Evolutionary conservation across 2,797 vertebrate species (phyloP).

Genomic region (Halcyon smyrnensis): DNA sequence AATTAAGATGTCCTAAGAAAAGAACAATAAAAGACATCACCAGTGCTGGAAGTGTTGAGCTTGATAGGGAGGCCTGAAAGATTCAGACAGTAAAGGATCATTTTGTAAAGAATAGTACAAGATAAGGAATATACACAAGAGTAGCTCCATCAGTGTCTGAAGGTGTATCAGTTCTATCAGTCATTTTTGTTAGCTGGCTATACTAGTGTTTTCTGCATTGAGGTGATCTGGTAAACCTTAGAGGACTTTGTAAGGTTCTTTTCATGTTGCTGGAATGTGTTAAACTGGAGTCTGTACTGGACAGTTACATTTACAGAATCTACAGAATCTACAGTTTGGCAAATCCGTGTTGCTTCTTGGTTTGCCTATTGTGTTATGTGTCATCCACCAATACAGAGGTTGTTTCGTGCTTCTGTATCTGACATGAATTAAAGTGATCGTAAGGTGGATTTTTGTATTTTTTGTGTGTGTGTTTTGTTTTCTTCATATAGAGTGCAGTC

Average conservation of each 20-base stretch:
- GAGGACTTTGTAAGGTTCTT: background rate
- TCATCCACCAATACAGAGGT: background rate
- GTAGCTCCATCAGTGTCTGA: background rate
- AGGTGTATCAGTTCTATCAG: background rate
- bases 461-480: background rate
- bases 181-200: background rate
- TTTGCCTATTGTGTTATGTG: background rate
- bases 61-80: background rate
- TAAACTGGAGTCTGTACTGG: background rate
- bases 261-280: background rate
- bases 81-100: background rate
- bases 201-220: background rate
- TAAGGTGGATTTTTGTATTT: background rate
- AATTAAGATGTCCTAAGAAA: background rate
- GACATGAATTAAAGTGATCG: background rate
- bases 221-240: background rate
- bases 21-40: background rate
- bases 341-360: background rate
- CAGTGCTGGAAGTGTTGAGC: background rate
- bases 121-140: background rate
- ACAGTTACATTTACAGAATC: background rate
- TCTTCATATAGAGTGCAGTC: background rate
- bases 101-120: background rate
- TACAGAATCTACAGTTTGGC: background rate
- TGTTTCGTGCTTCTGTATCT: background rate